phyloP scores from a whole-genome alignment of 2,113 vertebrate genomes.

The Tympanuchus pallidicinctus region DNA sequence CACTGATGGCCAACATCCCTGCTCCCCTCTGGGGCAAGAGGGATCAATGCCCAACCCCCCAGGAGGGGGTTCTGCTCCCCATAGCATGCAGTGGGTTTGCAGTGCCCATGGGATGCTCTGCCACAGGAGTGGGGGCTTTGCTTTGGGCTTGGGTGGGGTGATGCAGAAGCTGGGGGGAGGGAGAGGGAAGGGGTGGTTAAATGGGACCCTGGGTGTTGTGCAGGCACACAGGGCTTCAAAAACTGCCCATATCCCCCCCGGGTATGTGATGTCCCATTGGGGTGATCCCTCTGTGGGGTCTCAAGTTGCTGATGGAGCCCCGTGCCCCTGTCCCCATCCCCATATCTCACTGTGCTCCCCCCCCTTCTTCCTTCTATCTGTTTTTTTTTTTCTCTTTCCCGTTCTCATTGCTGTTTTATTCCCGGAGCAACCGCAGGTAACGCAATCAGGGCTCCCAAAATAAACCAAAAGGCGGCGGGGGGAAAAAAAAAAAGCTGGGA shows the following conservation, averaged over 20 bases:
- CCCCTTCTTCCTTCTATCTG: no score
- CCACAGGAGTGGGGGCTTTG: background rate
- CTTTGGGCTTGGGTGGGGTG: fast-evolving
- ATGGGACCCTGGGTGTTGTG: fast-evolving
- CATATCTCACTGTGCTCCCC: no score
- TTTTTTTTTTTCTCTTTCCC: no score
- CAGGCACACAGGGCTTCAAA: fast-evolving
- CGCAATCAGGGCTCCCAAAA: background rate
- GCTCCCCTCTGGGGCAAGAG: background rate
- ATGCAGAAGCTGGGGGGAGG: background rate
- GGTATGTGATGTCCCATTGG: fast-evolving
- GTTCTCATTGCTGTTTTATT: no score
- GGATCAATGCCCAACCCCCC: background rate
- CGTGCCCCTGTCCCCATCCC: no score
- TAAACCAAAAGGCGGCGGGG: background rate
- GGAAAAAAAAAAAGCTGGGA: background rate
- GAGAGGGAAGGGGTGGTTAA: background rate
- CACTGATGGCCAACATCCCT: background rate
- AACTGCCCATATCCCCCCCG: background rate
- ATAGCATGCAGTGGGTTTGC: fast-evolving
- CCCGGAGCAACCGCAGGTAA: background rate
- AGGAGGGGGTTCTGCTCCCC: background rate
- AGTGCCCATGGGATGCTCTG: background rate
- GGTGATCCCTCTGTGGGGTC: background rate
- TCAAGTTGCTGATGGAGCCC: background rate